Evolutionary conservation across 2,888 invertebrate genomes (phyloP).

Genomic region (Drepanosiphum platanoidis): DNA sequence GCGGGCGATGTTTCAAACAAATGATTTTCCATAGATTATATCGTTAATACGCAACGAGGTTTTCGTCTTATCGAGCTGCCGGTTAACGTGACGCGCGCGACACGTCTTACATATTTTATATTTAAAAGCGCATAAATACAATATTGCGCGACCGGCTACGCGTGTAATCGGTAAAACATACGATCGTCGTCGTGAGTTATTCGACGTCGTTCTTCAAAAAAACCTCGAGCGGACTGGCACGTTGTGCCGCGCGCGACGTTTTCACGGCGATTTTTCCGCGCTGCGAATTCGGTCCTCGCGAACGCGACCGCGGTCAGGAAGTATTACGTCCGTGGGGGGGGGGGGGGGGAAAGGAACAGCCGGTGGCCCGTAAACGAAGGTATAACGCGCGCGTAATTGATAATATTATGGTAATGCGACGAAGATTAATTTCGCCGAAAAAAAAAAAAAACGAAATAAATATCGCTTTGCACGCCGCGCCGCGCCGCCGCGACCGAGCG

Average conservation of each 20-base stretch:
- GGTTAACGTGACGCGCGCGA: slow-evolving; percentile 13
- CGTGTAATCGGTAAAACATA: neutral
- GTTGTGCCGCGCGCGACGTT: neutral
- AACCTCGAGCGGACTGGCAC: slow-evolving; percentile 8
- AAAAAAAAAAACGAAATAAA: too few species aligned
- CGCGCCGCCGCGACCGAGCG: neutral
- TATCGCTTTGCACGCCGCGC: too few species aligned
- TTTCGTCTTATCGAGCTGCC: slow-evolving; percentile 20
- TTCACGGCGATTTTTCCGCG: neutral
- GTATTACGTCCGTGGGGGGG: too few species aligned
- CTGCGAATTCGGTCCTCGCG: neutral
- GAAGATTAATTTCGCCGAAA: too few species aligned
- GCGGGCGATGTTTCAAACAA: slow-evolving; percentile 3
- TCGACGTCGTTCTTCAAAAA: slow-evolving; percentile 40
- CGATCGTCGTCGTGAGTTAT: slow-evolving; percentile 20
- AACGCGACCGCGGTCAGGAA: too few species aligned
- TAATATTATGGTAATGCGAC: neutral
- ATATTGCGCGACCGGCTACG: neutral
- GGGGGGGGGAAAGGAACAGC: too few species aligned
- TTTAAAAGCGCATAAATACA: neutral
- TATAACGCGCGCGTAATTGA: too few species aligned
- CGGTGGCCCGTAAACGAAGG: too few species aligned
- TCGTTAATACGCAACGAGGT: neutral
- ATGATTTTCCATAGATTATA: slow-evolving; percentile 31
- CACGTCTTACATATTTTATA: neutral